A percentile compares a stretch with the other conserved stretches of the same genome.
Evolutionary conservation across 2,797 vertebrate genomes (phyloP).

Genomic region (Rhinichthys osculus): DNA sequence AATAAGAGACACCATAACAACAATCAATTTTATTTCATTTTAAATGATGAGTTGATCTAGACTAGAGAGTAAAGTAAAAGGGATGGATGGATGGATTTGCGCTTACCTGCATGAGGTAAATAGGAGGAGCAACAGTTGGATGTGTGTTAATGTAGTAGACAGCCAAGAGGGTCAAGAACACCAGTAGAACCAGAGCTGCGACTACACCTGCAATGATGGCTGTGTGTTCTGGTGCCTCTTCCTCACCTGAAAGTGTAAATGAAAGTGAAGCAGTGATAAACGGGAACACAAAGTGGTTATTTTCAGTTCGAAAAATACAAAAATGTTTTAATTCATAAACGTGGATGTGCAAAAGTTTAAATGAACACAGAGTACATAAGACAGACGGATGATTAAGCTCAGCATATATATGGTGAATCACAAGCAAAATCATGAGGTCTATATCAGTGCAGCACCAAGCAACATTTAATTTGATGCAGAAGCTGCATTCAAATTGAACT

Average conservation of each 20-base stretch:
- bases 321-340: not conserved
- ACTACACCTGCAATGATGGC: conserved; percentile 90
- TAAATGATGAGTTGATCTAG: not conserved
- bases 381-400: not conserved
- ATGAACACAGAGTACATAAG: conserved; percentile 22
- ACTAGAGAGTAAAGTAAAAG: not conserved
- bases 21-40: not conserved
- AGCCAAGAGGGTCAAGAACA: conserved; percentile 83
- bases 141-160: conserved; percentile 93
- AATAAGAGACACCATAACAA: conserved; percentile 22
- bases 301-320: not conserved
- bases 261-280: not conserved
- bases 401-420: conserved; percentile 2
- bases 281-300: not conserved
- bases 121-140: conserved; percentile 86
- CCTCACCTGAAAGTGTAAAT: conserved; percentile 69
- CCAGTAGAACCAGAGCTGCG: conserved; percentile 84
- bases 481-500: conserved; percentile 8
- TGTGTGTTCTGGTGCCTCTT: conserved; percentile 78
- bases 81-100: conserved; percentile 12
- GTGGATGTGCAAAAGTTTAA: not conserved
- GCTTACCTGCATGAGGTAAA: conserved; percentile 87
- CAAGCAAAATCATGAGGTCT: not conserved
- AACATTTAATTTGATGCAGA: not conserved
- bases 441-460: not conserved